Evolutionary conservation across 1,140 invertebrate species (phyloP), one percentile per base, ranked within the genome.

Genomic region (Drosophila ambigua): DNA sequence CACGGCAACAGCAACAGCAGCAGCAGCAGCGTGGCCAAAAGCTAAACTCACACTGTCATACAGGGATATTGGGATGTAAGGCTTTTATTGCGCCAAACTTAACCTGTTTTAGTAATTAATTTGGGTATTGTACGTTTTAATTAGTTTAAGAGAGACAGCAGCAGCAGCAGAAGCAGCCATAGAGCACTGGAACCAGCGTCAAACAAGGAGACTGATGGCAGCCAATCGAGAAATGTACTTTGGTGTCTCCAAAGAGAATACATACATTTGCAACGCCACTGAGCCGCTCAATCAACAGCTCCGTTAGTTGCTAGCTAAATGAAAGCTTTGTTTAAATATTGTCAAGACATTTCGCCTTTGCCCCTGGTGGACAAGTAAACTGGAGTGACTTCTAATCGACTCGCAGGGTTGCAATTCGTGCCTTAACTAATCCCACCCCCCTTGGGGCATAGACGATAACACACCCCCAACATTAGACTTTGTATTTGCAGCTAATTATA

Each of bases 41-140:
- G 35, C 9, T 16, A 28, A 43, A 45, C 43, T 57, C 69, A 63
- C 61, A 73, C 57, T 39, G 26, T 28, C 26, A 28, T 7, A 2
- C 26, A 7, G 35, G 35, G 35, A 11, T 39, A 39, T 54, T 80
- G 81, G 11, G 49, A 77, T 84, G 73, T 67, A 65, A 69, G 81
- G 71, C 78, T 81, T 77, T 88, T 87, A 82, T 76, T 87, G 82
- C 83, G 79, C 83, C 77, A 75, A 87, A 87, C 74, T 83, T 88
- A 87, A 88, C 83, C 83, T 83, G 82, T 88, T 87, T 87, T 88
- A 72, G 83, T 87, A 88, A 87, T 82, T 87, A 87, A 87, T 87
- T 88, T 88, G 78, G 82, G 83, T 78, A 88, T 85, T 85, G 81
- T 85, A 78, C 78, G 83, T 75, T 82, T 85, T 82, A 85, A 85